Percentiles rank a stretch among this genome's conserved stretches.
phyloP scores from a whole-genome alignment of 2,113 vertebrate species.

The Cisticola juncidis region DNA sequence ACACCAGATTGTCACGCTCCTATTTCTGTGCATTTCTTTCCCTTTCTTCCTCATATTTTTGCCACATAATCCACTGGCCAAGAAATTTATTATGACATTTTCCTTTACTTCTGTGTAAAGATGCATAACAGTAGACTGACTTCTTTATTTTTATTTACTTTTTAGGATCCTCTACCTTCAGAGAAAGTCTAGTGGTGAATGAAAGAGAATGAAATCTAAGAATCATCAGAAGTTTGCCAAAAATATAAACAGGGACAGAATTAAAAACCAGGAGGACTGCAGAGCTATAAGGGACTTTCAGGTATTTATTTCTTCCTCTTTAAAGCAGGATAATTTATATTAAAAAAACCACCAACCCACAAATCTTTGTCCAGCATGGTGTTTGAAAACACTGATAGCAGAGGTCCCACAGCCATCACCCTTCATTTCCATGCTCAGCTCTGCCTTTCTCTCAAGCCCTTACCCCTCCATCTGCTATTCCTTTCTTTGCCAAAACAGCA shows the following conservation, averaged over 20 bases:
- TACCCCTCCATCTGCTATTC: not conserved
- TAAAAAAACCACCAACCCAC: not conserved
- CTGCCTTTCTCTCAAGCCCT: not conserved
- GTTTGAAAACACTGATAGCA: not conserved
- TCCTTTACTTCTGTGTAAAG: not conserved
- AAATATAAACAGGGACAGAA: not conserved
- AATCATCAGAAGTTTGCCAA: not conserved
- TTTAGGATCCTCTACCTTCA: not conserved
- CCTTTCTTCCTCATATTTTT: not conserved
- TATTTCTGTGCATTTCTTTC: not conserved
- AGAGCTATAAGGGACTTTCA: not conserved
- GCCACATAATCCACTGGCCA: not conserved
- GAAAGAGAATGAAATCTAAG: not conserved
- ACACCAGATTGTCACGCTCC: not conserved
- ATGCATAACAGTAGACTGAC: not conserved
- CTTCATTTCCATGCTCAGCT: not conserved
- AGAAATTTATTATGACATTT: not conserved
- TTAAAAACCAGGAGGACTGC: not conserved
- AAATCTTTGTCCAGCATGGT: not conserved
- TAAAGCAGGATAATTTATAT: not conserved
- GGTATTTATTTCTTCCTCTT: not conserved
- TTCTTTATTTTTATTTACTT: not conserved
- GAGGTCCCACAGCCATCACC: not conserved
- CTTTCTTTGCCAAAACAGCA: not conserved
- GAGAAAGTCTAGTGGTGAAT: not conserved